Evolutionary conservation across 1,140 invertebrate species (phyloP), one percentile per base, ranked within the genome.

Genomic region (Chironomus striatipennis): DNA sequence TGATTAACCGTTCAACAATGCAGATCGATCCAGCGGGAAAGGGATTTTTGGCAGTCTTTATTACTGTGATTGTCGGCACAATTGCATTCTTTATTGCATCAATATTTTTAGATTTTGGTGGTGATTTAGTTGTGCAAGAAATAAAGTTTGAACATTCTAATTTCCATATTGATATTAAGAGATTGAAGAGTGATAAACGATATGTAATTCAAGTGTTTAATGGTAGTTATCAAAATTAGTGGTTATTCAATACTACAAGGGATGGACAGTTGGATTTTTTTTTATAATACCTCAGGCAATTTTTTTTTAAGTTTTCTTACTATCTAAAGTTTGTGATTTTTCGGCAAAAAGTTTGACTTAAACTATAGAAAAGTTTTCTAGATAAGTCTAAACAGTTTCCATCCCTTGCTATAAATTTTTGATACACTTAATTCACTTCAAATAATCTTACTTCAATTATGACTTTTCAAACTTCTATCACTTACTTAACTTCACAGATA

Each of bases 31-130:
- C 65, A 70, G 20, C 65, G 18, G 20, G 18, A 7, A 18, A 18
- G 20, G 6, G n/a, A 7, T 70, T 70, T 70, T 7, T 70, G 18
- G 1, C 65, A 9, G 10, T 18, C 7, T 70, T 70, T 70, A 10
- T 70, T 21, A 18, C 18, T 17, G 17, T 70, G 9, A 21, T 70
- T 6, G n/a, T 70, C 18, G 65, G 65, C 17, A 70, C 65, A 70
- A 20, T 70, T 70, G 65, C 15, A 18, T 70, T 70, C 10, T 70
- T 70, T 20, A 70, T 70, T 20, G 65, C 65, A 4, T 70, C 65
- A 21, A 70, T 70, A 9, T 70, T 70, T 17, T 20, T 70, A 70
- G 65, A 70, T 8, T 70, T 21, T 20, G 20, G 10, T 2, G 18
- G 20, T 20, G 65, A 70, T 20, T 9, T 8, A 20, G 7, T 18